These are phyloP conservation scores for Oscarella lobularis DNA, from an alignment of 37 sponge, comb jelly and placozoan genomes.

Conservation along the genomic window DNA sequence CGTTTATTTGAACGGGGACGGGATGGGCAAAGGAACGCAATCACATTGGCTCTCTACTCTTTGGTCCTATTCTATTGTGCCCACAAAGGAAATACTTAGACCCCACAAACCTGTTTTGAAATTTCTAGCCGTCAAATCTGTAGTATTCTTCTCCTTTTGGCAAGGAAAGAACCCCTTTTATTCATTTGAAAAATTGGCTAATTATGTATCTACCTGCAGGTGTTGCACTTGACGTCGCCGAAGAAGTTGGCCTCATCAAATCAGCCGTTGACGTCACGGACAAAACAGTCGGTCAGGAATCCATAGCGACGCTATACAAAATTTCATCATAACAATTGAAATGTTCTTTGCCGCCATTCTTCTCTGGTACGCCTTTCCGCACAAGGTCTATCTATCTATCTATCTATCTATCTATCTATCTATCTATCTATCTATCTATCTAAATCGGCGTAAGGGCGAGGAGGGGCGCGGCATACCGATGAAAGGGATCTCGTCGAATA, in stretches of 20 bases:
- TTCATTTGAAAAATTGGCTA: not conserved
- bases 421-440: no score
- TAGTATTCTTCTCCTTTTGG: constrained; percentile 94
- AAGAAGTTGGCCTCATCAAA: constrained; percentile 9
- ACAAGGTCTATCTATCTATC: constrained; percentile 61
- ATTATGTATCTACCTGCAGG: no score
- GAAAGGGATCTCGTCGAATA: constrained; percentile 54
- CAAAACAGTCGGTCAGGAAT: no score
- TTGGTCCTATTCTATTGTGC: constrained; percentile 89
- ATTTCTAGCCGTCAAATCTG: constrained; percentile 83
- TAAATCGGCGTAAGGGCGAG: constrained; percentile 29
- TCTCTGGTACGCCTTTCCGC: constrained; percentile 77
- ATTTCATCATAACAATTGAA: constrained; percentile 92
- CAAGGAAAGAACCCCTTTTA: constrained; percentile 54
- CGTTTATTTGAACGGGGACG: constrained; percentile 58
- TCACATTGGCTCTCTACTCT: constrained; percentile 51
- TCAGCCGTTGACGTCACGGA: constrained; percentile 17
- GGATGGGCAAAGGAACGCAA: constrained; percentile 46
- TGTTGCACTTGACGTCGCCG: not conserved
- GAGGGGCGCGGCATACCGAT: constrained; percentile 59
- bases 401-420: no score
- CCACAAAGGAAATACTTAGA: constrained; percentile 49
- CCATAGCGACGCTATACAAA: constrained; percentile 30
- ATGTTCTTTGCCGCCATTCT: constrained; percentile 89
- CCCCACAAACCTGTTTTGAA: constrained; percentile 85